Evolutionary conservation across 2,797 vertebrate species (phyloP).

Genomic region (Gallinago nigripennis): DNA sequence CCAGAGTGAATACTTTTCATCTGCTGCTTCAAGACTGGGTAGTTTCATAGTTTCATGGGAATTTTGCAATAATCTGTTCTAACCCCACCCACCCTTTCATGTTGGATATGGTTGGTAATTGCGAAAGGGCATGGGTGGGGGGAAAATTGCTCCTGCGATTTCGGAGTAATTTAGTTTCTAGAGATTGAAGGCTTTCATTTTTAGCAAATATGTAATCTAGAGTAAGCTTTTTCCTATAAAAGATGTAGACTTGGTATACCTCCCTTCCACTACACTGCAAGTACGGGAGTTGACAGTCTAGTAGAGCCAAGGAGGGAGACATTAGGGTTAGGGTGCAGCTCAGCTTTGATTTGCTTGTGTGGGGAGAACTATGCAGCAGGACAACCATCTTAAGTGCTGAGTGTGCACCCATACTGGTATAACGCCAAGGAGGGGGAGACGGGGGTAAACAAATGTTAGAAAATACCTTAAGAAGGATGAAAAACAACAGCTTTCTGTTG

Average conservation of each 20-base stretch:
- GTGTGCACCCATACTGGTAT: neutral
- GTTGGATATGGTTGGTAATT: constrained; percentile 35
- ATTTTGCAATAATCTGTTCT: constrained; percentile 39
- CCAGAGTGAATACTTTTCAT: constrained; percentile 2
- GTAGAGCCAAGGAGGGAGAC: neutral
- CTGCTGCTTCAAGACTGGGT: neutral
- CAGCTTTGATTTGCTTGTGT: neutral
- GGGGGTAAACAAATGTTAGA: neutral
- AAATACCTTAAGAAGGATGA: neutral
- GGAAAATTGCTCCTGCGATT: constrained; percentile 35
- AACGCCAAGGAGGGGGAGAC: neutral
- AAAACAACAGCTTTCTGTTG: neutral
- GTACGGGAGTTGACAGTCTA: neutral
- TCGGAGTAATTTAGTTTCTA: constrained; percentile 36
- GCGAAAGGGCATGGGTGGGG: constrained; percentile 17
- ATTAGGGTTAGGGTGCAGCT: accelerated
- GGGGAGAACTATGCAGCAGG: neutral
- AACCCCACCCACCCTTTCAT: constrained; percentile 57
- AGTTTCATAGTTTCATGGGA: constrained; percentile 52
- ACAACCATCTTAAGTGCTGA: neutral
- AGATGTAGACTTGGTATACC: neutral
- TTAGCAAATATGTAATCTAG: neutral
- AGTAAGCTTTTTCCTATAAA: neutral
- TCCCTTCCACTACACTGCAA: neutral
- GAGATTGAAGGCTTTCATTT: neutral